phyloP scores from a whole-genome alignment of 1,140 invertebrate genomes.

The Pteromalus puparum region DNA sequence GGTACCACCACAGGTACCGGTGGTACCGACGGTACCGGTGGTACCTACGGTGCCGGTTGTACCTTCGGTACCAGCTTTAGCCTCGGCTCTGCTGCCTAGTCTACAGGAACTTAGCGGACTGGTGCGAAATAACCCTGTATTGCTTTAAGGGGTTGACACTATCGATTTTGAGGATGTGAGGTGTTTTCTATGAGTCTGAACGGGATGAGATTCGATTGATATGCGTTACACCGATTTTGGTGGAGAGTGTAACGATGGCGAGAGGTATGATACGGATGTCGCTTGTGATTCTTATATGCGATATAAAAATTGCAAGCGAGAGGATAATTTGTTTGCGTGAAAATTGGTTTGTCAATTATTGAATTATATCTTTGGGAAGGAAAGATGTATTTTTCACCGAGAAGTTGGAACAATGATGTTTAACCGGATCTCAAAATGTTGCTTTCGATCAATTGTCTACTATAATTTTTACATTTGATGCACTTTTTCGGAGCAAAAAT shows the following conservation, averaged over 20 bases:
- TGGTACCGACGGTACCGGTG: neutral
- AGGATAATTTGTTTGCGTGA: no score
- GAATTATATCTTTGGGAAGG: no score
- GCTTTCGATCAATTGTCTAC: neutral
- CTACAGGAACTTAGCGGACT: neutral
- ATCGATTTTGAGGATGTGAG: neutral
- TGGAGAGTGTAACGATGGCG: no score
- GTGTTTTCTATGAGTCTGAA: no score
- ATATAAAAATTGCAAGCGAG: neutral
- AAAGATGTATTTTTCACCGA: no score
- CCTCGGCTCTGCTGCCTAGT: neutral
- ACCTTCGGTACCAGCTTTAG: neutral
- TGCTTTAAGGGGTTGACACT: neutral
- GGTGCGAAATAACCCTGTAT: neutral
- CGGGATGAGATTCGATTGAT: no score
- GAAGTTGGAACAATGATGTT: neutral
- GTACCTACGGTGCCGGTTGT: neutral
- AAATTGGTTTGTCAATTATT: no score
- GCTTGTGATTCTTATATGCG: neutral
- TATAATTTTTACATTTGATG: neutral
- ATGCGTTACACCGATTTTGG: no score
- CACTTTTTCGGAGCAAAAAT: conserved; percentile 45
- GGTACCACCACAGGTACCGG: neutral
- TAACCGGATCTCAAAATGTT: neutral
- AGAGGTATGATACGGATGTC: neutral